Conservation (phyloP, 2,888 invertebrate genomes). For the Dinocampus coccinellae region DNA sequence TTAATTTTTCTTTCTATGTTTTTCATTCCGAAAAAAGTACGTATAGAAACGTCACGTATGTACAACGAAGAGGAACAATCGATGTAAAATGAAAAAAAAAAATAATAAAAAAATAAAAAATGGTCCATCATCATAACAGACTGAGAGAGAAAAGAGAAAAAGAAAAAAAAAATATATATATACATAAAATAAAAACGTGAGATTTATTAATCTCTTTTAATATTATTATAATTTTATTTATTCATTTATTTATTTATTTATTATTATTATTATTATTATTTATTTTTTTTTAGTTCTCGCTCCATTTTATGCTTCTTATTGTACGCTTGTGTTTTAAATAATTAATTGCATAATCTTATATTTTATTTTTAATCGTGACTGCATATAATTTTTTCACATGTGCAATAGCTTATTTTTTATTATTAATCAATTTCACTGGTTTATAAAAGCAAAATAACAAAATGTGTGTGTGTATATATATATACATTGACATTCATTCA, state of each 20-base stretch:
- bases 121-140: not conserved
- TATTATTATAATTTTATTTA: conserved; percentile 22
- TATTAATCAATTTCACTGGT: conserved; percentile 18
- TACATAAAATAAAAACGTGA: conserved; percentile 15
- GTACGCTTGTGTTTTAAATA: not conserved
- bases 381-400: not conserved
- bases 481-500: not conserved
- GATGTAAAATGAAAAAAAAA: no score
- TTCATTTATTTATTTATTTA: not conserved
- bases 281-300: conserved; percentile 23
- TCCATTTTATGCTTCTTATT: conserved; percentile 10
- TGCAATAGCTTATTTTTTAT: conserved; percentile 21
- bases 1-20: conserved; percentile 17
- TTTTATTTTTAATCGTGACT: not conserved
- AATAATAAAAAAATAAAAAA: no score
- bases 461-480: not conserved
- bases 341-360: not conserved
- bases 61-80: conserved; percentile 28
- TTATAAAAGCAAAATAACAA: conserved; percentile 14
- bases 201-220: conserved; percentile 13
- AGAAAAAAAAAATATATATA: no score
- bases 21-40: conserved; percentile 23
- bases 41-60: conserved; percentile 26
- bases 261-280: conserved; percentile 16
- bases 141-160: not conserved